Evolutionary conservation across 2,797 vertebrate genomes (phyloP).

Genomic region (Gallinago solitaria): DNA sequence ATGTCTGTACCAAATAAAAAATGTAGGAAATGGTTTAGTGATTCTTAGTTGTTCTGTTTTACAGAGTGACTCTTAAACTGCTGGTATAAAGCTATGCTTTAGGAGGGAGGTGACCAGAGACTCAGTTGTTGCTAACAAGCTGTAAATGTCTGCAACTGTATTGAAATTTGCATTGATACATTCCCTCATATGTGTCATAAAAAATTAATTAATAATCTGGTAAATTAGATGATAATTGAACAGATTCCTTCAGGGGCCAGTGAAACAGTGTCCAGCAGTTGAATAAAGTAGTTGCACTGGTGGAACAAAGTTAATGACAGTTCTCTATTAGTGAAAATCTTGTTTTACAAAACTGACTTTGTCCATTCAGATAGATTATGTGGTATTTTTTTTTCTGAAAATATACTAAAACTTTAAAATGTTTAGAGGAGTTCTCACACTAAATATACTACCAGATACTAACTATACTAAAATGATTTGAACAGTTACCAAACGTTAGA

Average conservation of each 20-base stretch:
- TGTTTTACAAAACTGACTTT: background rate
- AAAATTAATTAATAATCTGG: background rate
- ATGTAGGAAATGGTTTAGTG: background rate
- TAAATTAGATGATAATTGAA: background rate
- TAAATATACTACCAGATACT: slow-evolving; percentile 8
- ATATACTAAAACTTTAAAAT: background rate
- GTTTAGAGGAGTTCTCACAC: background rate
- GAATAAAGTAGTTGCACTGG: background rate
- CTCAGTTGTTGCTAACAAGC: background rate
- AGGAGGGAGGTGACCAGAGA: background rate
- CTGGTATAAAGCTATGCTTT: background rate
- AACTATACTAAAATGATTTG: slow-evolving; percentile 27
- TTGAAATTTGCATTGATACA: background rate
- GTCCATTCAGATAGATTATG: background rate
- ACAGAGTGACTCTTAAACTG: background rate
- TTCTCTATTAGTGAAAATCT: background rate
- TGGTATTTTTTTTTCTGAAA: background rate
- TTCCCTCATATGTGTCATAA: background rate
- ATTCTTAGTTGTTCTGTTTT: background rate
- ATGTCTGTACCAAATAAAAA: background rate
- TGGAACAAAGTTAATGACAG: background rate
- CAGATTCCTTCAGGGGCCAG: background rate
- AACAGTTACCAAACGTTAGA: background rate
- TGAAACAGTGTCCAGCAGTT: background rate
- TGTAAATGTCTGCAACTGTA: background rate